Base-by-base conservation (phyloP, 2,888 invertebrate species). In the Andrena chrysosceles region DNA sequence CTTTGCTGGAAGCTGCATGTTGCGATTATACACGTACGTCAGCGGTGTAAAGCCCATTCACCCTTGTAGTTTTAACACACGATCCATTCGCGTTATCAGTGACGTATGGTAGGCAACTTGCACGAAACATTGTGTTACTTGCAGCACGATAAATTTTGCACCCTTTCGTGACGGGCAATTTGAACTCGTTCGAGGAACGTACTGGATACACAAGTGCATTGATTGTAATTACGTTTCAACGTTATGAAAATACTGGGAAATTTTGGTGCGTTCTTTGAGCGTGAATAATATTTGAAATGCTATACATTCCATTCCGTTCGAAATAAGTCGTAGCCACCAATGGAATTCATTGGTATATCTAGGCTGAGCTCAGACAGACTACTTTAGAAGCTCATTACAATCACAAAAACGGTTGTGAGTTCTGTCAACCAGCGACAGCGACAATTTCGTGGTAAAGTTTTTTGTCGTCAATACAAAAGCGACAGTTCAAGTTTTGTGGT, bases 51-150 rank as follows among this genome's bases (percentile, higher is more conserved):
- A 67, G 66, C 69, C 31, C 48, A 70, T 67, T 72, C 81, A 64
- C 68, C 54, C 63, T 29, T 49, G 35, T 33, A 72, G 67, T 68
- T 79, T 72, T 59, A 73, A 23, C 82, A 16, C 52, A 66, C 49
- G 66, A 81, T 81, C 74, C 35, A 31, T 42, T 31, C n/a, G 20
- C 54, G 80, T 81, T 80, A 80, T 80, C 81, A 71, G 71, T 42
- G 56, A 71, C 69, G 59, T 23, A 64, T 31, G 59, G 70, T 60
- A 71, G 49, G 52, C 66, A 80, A 80, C 52, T 66, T 67, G 80
- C 80, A 80, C 80, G 80, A 62, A 80, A 80, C 81, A 80, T 60
- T 66, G 66, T 80, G 80, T 80, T 80, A 79, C n/a, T 62, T 59
- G 59, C 33, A 20, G 52, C 31, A 20, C 70, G 80, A 80, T 80